These are phyloP conservation scores for Elaphurus davidianus DNA, from an alignment of 2,113 vertebrate species.

Conservation along the genomic window DNA sequence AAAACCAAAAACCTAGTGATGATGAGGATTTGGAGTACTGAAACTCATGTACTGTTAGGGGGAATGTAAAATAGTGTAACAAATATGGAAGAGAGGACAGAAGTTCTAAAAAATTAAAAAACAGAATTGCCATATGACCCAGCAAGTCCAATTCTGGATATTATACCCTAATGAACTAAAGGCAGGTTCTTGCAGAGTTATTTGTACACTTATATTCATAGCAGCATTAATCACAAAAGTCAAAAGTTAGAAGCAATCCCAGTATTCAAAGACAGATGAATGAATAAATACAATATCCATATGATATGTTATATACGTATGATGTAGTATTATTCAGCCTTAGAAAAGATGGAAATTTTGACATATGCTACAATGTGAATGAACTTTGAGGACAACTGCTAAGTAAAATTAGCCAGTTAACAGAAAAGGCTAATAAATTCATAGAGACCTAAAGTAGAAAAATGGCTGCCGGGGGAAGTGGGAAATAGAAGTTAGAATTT, in stretches of 20 bases:
- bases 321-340: neutral
- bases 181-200: neutral
- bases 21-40: neutral
- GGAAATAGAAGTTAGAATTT: neutral
- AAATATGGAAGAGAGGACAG: neutral
- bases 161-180: neutral
- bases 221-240: neutral
- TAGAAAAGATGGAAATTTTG: neutral
- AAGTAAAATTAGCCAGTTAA: neutral
- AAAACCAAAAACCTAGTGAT: neutral
- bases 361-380: neutral
- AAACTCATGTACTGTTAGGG: neutral
- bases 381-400: neutral
- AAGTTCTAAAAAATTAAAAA: neutral
- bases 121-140: neutral
- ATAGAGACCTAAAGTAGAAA: neutral
- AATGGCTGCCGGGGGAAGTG: neutral
- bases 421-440: neutral
- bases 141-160: neutral
- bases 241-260: neutral
- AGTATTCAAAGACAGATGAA: neutral
- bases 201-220: neutral
- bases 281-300: neutral
- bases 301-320: neutral
- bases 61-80: neutral